Base-by-base conservation (phyloP, 1,140 invertebrate species). In the Liolophura sinensis region DNA sequence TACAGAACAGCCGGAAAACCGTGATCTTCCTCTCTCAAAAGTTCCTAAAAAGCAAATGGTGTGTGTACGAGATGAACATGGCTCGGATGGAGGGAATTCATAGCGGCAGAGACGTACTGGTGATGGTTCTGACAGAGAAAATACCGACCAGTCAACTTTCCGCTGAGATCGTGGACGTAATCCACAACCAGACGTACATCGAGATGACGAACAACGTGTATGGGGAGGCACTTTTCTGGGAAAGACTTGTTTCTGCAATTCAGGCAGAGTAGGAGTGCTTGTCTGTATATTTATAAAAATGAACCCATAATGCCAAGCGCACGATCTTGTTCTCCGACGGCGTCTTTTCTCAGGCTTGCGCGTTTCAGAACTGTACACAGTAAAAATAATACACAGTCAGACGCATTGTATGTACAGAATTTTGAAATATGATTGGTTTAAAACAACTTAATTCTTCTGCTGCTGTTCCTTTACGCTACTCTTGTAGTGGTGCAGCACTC, bases 1-100 rank as follows among this genome's bases (percentile, higher is more conserved):
- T 91, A 49, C 85, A 87, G 22, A 85, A 86, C 60, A 90, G 89
- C 75, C 84, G 87, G 57, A 88, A 87, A 78, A 88, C 89, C 22
- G 79, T 91, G 49, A 78, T 90, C 24, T 77, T 91, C n/a, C 83
- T 91, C 49, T 88, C 88, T 65, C 85, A 89, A 72, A 83, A 85
- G 50, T 90, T 90, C 73, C 84, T 87, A 0, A 86, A 86, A 67
- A 90, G 89, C 16, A 86, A 89, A 31, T 91, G 89, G 89, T 90
- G 89, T n/a, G n/a, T 86, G 55, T 91, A 89, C 86, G 89, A 91
- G 76, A 87, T 88, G 16, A 87, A 89, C 66, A 82, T 77, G 76
- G 75, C 74, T 6, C 55, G 66, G 46, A 72, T 75, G 73, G 73
- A 78, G 24, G 66, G 67, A 24, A 59, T 72, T 16, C 66, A 75